phyloP scores from a whole-genome alignment of 2,888 invertebrate species.

The Himalopsyche anomala region DNA sequence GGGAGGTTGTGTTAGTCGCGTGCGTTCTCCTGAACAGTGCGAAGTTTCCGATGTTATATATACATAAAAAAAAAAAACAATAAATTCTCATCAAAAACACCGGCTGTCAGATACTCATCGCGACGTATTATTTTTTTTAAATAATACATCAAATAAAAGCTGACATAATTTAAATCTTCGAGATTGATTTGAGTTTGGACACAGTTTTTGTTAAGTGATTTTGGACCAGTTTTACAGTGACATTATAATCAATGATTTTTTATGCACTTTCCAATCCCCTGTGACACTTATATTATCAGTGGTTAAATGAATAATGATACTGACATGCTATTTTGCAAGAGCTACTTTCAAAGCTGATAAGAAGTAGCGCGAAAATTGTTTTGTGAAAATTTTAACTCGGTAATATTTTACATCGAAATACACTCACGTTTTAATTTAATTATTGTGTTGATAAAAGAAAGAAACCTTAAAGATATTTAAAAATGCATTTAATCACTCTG shows the following conservation, averaged over 20 bases:
- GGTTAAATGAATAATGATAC: background rate
- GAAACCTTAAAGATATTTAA: too few relatives aligned
- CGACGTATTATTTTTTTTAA: too few relatives aligned
- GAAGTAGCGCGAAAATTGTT: background rate
- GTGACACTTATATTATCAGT: constrained; percentile 15
- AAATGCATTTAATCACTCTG: background rate
- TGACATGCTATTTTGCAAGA: background rate
- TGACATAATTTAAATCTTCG: too few relatives aligned
- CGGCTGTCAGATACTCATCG: constrained; percentile 8
- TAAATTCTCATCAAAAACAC: background rate
- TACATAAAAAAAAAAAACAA: background rate
- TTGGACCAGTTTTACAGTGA: constrained; percentile 16
- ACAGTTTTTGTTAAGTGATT: background rate
- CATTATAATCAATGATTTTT: constrained; percentile 15
- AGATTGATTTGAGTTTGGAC: too few relatives aligned
- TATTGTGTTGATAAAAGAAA: too few relatives aligned
- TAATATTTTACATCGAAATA: background rate
- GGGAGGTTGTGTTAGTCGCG: constrained; percentile 8
- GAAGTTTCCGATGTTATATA: constrained; percentile 11
- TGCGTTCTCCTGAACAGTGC: background rate
- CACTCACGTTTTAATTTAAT: too few relatives aligned
- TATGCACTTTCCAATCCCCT: constrained; percentile 23
- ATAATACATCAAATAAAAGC: too few relatives aligned
- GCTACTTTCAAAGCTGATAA: background rate
- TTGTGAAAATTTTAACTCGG: background rate